Evolutionary conservation across 2,888 invertebrate genomes (phyloP).

Genomic region (Drosophila macrospina): DNA sequence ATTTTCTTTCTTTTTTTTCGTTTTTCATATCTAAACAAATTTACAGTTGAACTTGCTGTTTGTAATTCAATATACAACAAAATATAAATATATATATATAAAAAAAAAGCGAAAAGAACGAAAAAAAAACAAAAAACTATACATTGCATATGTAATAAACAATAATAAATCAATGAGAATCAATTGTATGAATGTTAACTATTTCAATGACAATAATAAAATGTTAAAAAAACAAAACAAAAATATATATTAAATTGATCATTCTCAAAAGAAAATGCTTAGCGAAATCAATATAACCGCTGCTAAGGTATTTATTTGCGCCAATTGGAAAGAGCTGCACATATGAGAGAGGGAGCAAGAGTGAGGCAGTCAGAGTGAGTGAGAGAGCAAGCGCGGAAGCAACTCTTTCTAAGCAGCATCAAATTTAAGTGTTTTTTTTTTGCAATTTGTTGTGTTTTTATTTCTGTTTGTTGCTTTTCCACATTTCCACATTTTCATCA

Average conservation of each 20-base stretch:
- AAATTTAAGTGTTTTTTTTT: too few species aligned
- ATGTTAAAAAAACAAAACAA: constrained; percentile 63
- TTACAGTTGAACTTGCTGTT: constrained; percentile 39
- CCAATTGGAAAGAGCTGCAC: neutral
- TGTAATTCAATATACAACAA: constrained; percentile 45
- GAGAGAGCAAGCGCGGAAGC: neutral
- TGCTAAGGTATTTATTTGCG: neutral
- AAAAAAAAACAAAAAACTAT: constrained; percentile 9
- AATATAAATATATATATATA: neutral
- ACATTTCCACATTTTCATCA: too few species aligned
- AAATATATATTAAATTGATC: neutral
- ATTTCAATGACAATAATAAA: constrained; percentile 84
- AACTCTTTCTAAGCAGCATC: too few species aligned
- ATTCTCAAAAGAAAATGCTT: neutral
- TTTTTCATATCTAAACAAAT: constrained; percentile 23
- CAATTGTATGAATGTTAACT: constrained; percentile 83
- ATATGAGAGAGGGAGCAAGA: neutral
- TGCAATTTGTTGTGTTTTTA: too few species aligned
- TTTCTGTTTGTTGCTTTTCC: too few species aligned
- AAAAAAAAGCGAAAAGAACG: neutral
- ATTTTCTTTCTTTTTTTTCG: too few species aligned
- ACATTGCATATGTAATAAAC: constrained; percentile 51
- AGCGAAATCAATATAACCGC: neutral
- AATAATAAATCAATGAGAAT: constrained; percentile 55
- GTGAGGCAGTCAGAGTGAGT: neutral